Evolutionary conservation across 2,888 invertebrate species (phyloP), one percentile per base, ranked within the genome.

Genomic region (Tachina fera): DNA sequence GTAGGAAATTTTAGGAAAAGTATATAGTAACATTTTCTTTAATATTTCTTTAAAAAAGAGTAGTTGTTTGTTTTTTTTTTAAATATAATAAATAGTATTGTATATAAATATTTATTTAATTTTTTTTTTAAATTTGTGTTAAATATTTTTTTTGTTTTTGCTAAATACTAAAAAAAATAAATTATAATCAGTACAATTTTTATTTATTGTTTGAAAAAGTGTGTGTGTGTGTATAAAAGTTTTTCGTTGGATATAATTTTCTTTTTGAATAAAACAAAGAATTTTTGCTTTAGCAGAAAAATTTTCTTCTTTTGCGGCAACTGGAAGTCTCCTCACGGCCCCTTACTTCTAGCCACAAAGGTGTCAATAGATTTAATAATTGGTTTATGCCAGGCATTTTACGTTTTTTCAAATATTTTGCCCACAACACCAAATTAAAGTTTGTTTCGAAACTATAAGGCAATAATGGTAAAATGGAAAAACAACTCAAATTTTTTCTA

Each of bases 311-410:
- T 72, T 92, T 91, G 61, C 93, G 90, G 78, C 92, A 93, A 88
- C 93, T 93, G 87, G 93, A 93, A 87, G 93, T 93, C 90, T 93
- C 93, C 90, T 93, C 93, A 84, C 93, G 92, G 88, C 93, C 93
- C 77, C 92, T 91, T 85, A 93, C 90, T 89, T 91, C 89, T 89
- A 90, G 87, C 92, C 92, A 92, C 87, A 90, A 70, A 22, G 88
- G 63, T 72, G 43, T 16, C 16, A 67, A 74, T 67, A 72, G 56
- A 60, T 68, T 75, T 63, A 82, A 79, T 53, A 79, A 58, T 56
- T 76, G 80, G 67, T 80, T 83, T 58, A 56, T 80, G 76, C 56
- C 83, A 86, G 83, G 79, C 86, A 86, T 86, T 79, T 71, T 76
- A 49, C 63, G 79, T 76, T 83, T 86, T 43, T 82, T 51, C 56